Conservation (phyloP, 92 coral and sea anemone species). For the Porites lobata region DNA sequence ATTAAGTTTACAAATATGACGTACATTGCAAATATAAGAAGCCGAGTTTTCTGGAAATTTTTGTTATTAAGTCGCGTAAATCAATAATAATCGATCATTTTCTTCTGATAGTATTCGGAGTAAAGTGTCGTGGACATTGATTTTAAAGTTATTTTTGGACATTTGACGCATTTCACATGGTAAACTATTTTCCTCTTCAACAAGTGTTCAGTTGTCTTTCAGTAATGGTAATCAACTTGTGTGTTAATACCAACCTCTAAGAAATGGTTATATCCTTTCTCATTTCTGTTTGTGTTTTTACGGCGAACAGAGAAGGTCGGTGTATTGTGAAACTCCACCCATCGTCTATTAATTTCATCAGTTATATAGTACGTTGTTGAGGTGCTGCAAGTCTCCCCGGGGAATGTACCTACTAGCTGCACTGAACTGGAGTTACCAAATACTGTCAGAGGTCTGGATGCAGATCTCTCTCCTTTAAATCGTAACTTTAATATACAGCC, state of each 20-base stretch:
- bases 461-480: background rate
- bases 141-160: too few relatives aligned
- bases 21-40: too few relatives aligned
- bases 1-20: too few relatives aligned
- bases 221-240: too few relatives aligned
- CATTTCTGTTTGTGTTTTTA: background rate
- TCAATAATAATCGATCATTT: too few relatives aligned
- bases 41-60: too few relatives aligned
- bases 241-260: conserved; percentile 9
- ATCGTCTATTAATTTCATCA: background rate
- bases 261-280: conserved; percentile 10
- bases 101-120: too few relatives aligned
- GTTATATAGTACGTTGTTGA: conserved; percentile 4
- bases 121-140: too few relatives aligned
- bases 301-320: background rate
- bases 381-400: background rate
- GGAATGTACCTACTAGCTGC: background rate
- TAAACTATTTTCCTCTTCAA: too few relatives aligned
- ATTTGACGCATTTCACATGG: too few relatives aligned
- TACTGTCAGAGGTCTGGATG: background rate
- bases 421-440: conserved; percentile 24
- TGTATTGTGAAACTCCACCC: background rate
- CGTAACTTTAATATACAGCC: background rate
- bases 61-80: too few relatives aligned
- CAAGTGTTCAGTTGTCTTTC: too few relatives aligned